These are phyloP conservation scores for Lampris incognitus DNA, from an alignment of 2,113 vertebrate species.

Conservation along the genomic window DNA sequence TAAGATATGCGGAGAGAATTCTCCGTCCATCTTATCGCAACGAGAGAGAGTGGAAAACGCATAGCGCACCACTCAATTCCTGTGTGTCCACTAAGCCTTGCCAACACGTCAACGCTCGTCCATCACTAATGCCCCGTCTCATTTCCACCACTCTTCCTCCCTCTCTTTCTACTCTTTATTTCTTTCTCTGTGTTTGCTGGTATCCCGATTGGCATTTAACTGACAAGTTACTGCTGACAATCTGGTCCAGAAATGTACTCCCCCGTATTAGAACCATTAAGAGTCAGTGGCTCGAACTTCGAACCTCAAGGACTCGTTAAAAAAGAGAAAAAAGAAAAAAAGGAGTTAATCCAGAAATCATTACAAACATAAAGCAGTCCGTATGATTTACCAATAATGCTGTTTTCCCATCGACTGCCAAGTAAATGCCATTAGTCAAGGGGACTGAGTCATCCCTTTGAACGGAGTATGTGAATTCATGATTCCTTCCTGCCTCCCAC, in stretches of 20 bases:
- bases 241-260: constrained; percentile 20
- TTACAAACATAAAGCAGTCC: constrained; percentile 62
- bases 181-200: neutral
- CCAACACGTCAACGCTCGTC: constrained; percentile 62
- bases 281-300: constrained; percentile 5
- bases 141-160: constrained; percentile 7
- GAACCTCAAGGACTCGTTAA: constrained; percentile 29
- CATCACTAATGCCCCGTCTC: constrained; percentile 25
- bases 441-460: constrained; percentile 62
- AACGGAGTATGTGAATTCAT: constrained; percentile 49
- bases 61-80: constrained; percentile 28
- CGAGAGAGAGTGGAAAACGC: constrained; percentile 73
- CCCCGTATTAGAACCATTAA: constrained; percentile 35
- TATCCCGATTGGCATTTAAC: constrained; percentile 4
- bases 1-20: constrained; percentile 57
- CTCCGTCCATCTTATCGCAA: constrained; percentile 69
- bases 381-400: constrained; percentile 64
- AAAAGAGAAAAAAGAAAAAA: neutral
- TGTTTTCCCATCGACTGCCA: constrained; percentile 63
- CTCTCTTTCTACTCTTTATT: constrained; percentile 17
- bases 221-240: constrained; percentile 18
- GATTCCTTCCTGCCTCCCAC: constrained; percentile 58
- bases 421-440: constrained; percentile 66
- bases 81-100: constrained; percentile 41
- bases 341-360: constrained; percentile 60